phyloP scores from a whole-genome alignment of 2,797 vertebrate genomes.

The Syngnathus rostellatus region DNA sequence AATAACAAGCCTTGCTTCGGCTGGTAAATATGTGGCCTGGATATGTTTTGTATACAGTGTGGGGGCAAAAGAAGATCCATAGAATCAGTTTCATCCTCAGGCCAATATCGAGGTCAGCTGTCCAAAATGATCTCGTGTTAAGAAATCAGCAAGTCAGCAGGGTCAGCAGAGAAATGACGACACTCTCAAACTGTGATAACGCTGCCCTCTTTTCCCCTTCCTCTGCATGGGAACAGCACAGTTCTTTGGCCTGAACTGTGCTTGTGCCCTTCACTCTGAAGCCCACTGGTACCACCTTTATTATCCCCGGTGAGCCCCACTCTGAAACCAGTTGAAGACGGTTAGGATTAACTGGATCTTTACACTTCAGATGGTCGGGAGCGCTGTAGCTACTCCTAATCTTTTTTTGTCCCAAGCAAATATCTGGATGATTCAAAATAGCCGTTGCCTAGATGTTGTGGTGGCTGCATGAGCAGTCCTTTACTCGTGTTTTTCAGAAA shows the following conservation, averaged over 20 bases:
- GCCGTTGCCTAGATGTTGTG: conserved; percentile 60
- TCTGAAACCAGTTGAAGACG: conserved; percentile 29
- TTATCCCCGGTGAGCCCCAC: conserved; percentile 13
- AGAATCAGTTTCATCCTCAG: conserved; percentile 53
- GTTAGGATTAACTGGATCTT: conserved; percentile 29
- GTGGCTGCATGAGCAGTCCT: conserved; percentile 47
- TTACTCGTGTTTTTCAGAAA: conserved; percentile 52
- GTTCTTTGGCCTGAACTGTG: conserved; percentile 31
- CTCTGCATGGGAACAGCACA: conserved; percentile 50
- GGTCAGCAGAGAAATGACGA: conserved; percentile 69
- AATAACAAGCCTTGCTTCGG: background rate
- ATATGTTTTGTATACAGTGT: background rate
- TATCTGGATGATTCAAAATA: conserved; percentile 42
- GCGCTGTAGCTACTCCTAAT: conserved; percentile 20
- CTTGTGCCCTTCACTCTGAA: conserved; percentile 25
- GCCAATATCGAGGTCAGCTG: conserved; percentile 76
- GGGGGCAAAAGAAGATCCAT: conserved; percentile 38
- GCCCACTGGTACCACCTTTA: conserved; percentile 16
- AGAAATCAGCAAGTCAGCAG: conserved; percentile 73
- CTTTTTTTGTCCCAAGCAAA: conserved; percentile 54
- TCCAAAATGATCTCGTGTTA: conserved; percentile 76
- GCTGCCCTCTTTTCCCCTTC: conserved; percentile 53
- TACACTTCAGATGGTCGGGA: conserved; percentile 28
- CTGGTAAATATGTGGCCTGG: conserved; percentile 17
- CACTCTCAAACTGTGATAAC: conserved; percentile 65